Conservation (phyloP, 2,888 invertebrate genomes). For the Gnatocerus cornutus region DNA sequence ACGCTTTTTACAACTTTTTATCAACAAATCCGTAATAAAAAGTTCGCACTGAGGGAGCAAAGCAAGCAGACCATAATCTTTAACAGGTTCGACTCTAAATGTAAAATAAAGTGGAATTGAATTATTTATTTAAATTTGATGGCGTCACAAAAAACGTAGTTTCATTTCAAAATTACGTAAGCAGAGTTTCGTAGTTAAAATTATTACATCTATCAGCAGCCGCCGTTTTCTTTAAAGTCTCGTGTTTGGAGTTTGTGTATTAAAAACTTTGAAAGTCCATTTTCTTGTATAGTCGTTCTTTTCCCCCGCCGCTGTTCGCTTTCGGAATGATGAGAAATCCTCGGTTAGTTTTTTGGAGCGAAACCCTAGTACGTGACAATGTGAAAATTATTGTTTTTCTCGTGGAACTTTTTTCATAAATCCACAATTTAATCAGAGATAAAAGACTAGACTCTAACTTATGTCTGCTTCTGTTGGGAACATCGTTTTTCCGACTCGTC, state of each 20-base stretch:
- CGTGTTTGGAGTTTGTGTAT: no score
- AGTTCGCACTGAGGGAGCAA: background rate
- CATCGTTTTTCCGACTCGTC: slow-evolving; percentile 26
- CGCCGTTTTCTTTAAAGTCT: no score
- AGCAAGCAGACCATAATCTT: background rate
- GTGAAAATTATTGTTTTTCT: slow-evolving; percentile 45
- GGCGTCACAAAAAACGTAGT: no score
- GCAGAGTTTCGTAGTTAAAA: no score
- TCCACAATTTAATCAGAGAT: slow-evolving; percentile 46
- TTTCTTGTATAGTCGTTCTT: no score
- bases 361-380: slow-evolving; percentile 40
- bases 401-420: slow-evolving; percentile 45
- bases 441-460: slow-evolving; percentile 36
- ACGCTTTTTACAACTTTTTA: slow-evolving; percentile 7
- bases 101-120: no score
- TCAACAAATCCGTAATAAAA: slow-evolving; percentile 14
- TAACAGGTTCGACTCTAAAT: no score
- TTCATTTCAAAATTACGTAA: no score
- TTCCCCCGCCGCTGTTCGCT: background rate
- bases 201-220: no score
- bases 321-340: slow-evolving; percentile 12
- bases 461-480: slow-evolving; percentile 24
- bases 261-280: no score
- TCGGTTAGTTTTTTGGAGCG: slow-evolving; percentile 17
- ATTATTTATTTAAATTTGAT: no score